These are phyloP conservation scores for Hemistola chrysoprasaria DNA, from an alignment of 2,888 invertebrate species.

Conservation along the genomic window DNA sequence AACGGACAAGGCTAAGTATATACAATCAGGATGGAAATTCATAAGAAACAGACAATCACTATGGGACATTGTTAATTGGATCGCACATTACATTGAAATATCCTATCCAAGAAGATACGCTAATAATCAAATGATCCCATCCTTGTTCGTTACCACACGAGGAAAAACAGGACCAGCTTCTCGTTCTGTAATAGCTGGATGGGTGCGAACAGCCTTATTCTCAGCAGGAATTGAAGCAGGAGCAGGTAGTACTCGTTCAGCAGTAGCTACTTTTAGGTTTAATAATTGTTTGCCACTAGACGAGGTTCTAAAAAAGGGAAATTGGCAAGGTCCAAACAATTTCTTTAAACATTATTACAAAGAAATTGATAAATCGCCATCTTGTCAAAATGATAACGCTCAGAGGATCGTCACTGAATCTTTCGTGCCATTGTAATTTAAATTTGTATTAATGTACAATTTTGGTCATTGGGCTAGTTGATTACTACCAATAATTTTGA, in stretches of 20 bases:
- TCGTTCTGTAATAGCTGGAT: not conserved
- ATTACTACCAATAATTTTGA: too few relatives aligned
- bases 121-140: not conserved
- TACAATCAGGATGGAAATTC: conserved; percentile 7
- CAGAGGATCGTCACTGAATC: not conserved
- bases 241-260: not conserved
- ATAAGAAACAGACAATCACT: not conserved
- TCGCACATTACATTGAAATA: not conserved
- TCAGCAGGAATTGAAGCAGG: not conserved
- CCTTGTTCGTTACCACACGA: conserved; percentile 3
- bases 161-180: not conserved
- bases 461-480: too few relatives aligned
- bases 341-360: conserved; percentile 15
- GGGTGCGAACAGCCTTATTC: not conserved
- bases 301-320: conserved; percentile 6
- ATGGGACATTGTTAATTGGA: not conserved
- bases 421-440: not conserved
- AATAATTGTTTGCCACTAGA: conserved; percentile 7
- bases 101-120: not conserved
- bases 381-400: not conserved
- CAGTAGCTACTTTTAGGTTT: not conserved
- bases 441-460: too few relatives aligned
- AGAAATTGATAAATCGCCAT: not conserved
- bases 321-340: conserved; percentile 8
- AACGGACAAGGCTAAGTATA: conserved; percentile 2